These are phyloP conservation scores for Cremastobaeus sp. DNA, from an alignment of 2,888 invertebrate genomes.

Conservation along the genomic window DNA sequence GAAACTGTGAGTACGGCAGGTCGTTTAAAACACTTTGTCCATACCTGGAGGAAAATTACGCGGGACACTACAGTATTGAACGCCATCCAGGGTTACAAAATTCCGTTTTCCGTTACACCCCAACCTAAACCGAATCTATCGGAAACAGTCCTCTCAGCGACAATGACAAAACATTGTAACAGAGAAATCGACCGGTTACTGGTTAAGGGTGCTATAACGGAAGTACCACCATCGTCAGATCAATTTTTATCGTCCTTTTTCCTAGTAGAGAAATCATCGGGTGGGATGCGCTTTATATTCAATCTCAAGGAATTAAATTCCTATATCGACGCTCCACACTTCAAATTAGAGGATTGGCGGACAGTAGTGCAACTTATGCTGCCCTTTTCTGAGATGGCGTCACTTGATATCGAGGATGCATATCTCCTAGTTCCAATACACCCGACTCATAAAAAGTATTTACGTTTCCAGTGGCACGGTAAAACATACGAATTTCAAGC, in stretches of 20 bases:
- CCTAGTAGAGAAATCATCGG: conserved; percentile 36
- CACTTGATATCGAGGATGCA: conserved; percentile 11
- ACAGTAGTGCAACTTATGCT: conserved; percentile 27
- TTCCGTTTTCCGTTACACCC: too few species aligned
- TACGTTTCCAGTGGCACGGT: conserved; percentile 28
- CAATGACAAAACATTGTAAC: background rate
- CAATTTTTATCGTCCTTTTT: conserved; percentile 41
- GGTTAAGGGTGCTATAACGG: background rate
- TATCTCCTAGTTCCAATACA: conserved; percentile 1
- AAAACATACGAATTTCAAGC: conserved; percentile 12
- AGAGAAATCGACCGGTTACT: background rate
- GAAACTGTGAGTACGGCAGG: conserved; percentile 19
- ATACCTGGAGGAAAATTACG: conserved; percentile 19
- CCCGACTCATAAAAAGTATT: conserved; percentile 10
- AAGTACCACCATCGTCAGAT: conserved; percentile 6
- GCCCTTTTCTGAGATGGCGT: conserved; percentile 19
- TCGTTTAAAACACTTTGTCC: background rate
- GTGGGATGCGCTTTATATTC: conserved; percentile 33
- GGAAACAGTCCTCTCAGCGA: background rate
- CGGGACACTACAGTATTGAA: conserved; percentile 2
- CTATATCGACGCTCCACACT: conserved; percentile 14
- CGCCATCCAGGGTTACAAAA: conserved; percentile 12
- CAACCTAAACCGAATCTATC: background rate
- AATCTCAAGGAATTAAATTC: conserved; percentile 31
- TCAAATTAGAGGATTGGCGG: conserved; percentile 32